A percentile compares a stretch with the other conserved stretches of the same genome.
phyloP scores from a whole-genome alignment of 2,888 invertebrate species.

The Limnephilus lunatus region DNA sequence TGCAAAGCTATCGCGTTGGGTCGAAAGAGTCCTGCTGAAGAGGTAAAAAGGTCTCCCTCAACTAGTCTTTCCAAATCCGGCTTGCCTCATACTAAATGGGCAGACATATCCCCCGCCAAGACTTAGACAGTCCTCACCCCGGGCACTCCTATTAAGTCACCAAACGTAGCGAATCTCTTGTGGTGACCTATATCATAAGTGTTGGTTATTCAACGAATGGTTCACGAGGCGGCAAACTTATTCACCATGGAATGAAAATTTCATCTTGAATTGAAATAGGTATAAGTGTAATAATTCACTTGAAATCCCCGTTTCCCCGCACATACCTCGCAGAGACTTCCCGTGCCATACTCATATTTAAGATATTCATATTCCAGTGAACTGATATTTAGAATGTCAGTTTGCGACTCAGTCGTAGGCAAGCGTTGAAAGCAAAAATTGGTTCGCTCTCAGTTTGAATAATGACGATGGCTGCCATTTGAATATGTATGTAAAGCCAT shows the following conservation, averaged over 20 bases:
- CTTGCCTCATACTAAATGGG: no score
- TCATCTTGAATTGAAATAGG: background rate
- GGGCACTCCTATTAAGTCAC: no score
- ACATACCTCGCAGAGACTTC: background rate
- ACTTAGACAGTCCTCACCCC: no score
- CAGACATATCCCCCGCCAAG: no score
- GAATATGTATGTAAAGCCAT: constrained; percentile 45
- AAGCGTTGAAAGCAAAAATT: constrained; percentile 20
- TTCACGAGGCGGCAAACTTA: background rate
- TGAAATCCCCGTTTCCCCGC: background rate
- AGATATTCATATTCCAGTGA: constrained; percentile 4
- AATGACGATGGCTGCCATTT: constrained; percentile 31
- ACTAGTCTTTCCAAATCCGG: no score
- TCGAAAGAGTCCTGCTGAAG: no score
- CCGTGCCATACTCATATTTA: background rate
- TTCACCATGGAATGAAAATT: background rate
- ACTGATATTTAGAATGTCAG: constrained; percentile 27
- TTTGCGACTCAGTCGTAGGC: background rate
- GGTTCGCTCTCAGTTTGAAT: constrained; percentile 41
- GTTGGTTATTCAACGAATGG: no score
- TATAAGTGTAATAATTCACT: background rate
- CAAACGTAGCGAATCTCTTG: no score
- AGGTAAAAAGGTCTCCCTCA: no score
- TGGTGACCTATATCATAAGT: no score
- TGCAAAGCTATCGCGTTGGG: no score